phyloP scores from a whole-genome alignment of 2,113 vertebrate genomes.

The Nanger granti region DNA sequence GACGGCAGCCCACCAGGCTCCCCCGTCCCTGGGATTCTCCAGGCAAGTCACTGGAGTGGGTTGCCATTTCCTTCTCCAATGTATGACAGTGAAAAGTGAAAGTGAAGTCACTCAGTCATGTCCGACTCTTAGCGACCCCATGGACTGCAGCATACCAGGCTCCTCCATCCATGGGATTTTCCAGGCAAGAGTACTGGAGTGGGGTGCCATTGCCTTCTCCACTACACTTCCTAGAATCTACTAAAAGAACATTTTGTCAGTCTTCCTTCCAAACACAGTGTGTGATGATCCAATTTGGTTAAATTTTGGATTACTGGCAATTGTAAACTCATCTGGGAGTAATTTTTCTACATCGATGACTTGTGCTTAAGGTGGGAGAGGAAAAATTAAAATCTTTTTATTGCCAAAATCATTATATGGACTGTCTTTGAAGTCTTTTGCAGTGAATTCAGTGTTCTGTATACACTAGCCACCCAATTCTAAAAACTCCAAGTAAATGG shows the following conservation, averaged over 20 bases:
- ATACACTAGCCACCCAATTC: background rate
- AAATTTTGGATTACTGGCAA: conserved; percentile 57
- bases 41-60: too few relatives aligned
- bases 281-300: conserved; percentile 42
- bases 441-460: background rate
- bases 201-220: too few relatives aligned
- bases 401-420: conserved; percentile 33
- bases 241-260: conserved; percentile 58
- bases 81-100: too few relatives aligned
- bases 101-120: too few relatives aligned
- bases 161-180: too few relatives aligned
- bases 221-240: conserved; percentile 40
- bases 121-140: too few relatives aligned
- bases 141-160: too few relatives aligned
- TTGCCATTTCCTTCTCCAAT: too few relatives aligned
- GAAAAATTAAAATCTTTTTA: conserved; percentile 57
- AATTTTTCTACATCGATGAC: conserved; percentile 66
- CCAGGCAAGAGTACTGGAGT: too few relatives aligned
- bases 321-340: conserved; percentile 63
- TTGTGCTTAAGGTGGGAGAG: conserved; percentile 46
- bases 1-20: too few relatives aligned
- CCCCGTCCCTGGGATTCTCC: too few relatives aligned
- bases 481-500: background rate
- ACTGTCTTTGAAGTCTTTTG: conserved; percentile 11
- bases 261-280: conserved; percentile 58